These are phyloP conservation scores for Parochlus steinenii DNA, from an alignment of 2,888 invertebrate genomes.

Conservation along the genomic window DNA sequence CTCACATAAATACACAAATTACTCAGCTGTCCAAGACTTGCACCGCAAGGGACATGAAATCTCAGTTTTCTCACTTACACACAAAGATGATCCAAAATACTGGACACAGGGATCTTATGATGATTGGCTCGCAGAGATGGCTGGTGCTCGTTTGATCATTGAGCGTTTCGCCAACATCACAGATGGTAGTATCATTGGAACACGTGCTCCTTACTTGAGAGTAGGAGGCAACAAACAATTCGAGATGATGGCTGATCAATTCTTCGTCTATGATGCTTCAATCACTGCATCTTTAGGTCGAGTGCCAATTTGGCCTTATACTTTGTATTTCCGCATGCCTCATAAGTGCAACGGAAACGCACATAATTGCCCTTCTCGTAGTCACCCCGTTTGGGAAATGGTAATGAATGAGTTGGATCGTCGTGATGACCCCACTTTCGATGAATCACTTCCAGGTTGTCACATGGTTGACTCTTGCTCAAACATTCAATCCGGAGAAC, in stretches of 20 bases:
- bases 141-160: conserved; percentile 69
- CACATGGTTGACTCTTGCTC: conserved; percentile 91
- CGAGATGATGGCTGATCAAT: conserved; percentile 93
- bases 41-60: conserved; percentile 85
- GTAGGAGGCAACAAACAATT: conserved; percentile 91
- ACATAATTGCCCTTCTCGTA: conserved; percentile 78
- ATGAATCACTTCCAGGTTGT: conserved; percentile 84
- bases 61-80: conserved; percentile 78
- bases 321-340: conserved; percentile 89
- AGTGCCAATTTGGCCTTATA: conserved; percentile 94
- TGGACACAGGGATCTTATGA: conserved; percentile 78
- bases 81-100: conserved; percentile 82
- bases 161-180: conserved; percentile 85
- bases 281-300: conserved; percentile 78
- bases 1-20: conserved; percentile 84
- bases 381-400: conserved; percentile 92
- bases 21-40: conserved; percentile 75
- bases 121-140: conserved; percentile 91
- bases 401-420: conserved; percentile 90
- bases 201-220: conserved; percentile 74
- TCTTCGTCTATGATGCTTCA: conserved; percentile 87
- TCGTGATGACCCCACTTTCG: conserved; percentile 84
- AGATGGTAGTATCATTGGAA: conserved; percentile 76
- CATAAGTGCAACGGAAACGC: conserved; percentile 91
- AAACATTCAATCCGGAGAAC: conserved; percentile 79